Base-by-base conservation (phyloP, 2,888 invertebrate species). In the Dusona sp. region DNA sequence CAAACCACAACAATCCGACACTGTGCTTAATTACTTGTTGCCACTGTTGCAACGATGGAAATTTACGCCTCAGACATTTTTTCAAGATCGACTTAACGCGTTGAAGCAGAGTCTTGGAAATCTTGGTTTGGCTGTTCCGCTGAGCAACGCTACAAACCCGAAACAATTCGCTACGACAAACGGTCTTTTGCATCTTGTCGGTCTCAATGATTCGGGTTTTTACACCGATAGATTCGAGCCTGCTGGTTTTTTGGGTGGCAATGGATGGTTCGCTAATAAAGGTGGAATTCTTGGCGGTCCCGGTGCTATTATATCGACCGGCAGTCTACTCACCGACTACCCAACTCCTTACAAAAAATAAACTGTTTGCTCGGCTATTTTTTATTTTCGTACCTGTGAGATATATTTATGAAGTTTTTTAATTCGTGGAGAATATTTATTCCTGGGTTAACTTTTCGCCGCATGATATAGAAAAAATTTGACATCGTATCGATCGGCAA, bases 191-290 rank as follows among this genome's bases (percentile, higher is more conserved):
- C 90, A 92, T 25, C 83, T 92, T 6, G 82, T 87, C 2, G 90
- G 91, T 0, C 86, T 88, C 9, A 89, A 85, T 70, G 91, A 93
- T 61, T 83, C 91, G 0, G 92, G 91, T 42, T 92, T 92, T 73
- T 91, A 92, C 75, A 91, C 91, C 19, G 87, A 91, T 67, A 85
- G 92, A 42, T 68, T 91, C 29, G 92, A 93, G 13, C 89, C 91
- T 1, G 91, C 90, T 13, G 93, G 93, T n/a, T 90, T 93, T 83
- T 87, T 93, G 29, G 90, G 90, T 19, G 93, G 93, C 9, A 93
- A 93, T 68, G 93, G 92, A 19, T 93, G 92, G 93, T 90, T 93
- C 64, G 90, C 93, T 16, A 92, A 93, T 81, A 93, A 93, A 74
- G 93, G 93, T 0, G 93, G 93, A 13, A 90, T 93, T 68, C 87